Evolutionary conservation across 2,888 invertebrate species (phyloP).

Genomic region (Watsonalla cultraria): DNA sequence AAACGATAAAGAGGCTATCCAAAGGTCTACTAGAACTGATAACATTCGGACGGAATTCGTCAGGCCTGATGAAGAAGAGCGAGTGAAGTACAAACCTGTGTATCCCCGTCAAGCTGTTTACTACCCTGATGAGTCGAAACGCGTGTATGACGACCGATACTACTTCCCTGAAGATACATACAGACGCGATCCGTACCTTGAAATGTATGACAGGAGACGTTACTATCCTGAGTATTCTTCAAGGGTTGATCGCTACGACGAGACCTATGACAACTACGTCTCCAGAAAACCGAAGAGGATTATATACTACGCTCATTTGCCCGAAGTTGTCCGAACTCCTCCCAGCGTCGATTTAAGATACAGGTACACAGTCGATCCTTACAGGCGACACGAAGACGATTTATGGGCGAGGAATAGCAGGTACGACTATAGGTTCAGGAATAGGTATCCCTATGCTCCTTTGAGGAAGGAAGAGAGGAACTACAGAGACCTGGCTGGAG

Average conservation of each 20-base stretch:
- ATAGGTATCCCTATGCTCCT: constrained; percentile 63
- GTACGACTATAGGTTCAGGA: constrained; percentile 66
- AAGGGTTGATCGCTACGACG: constrained; percentile 64
- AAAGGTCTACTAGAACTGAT: constrained; percentile 59
- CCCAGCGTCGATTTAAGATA: constrained; percentile 77
- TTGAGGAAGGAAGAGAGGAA: constrained; percentile 68
- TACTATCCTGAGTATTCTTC: constrained; percentile 49
- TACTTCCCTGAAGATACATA: constrained; percentile 60
- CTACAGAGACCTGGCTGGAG: constrained; percentile 63
- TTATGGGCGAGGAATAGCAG: constrained; percentile 59
- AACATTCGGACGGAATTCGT: constrained; percentile 70
- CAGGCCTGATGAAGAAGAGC: constrained; percentile 58
- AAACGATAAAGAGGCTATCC: constrained; percentile 70
- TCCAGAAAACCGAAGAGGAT: constrained; percentile 79
- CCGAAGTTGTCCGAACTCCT: constrained; percentile 82
- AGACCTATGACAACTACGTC: constrained; percentile 56
- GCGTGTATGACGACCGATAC: constrained; percentile 62
- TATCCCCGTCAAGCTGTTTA: constrained; percentile 70
- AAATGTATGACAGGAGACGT: constrained; percentile 57
- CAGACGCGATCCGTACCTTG: constrained; percentile 64
- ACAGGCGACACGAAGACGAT: constrained; percentile 64
- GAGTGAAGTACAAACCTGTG: constrained; percentile 58
- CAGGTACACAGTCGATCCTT: constrained; percentile 69
- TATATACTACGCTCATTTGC: constrained; percentile 84
- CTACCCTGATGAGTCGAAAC: constrained; percentile 67